phyloP scores from a whole-genome alignment of 2,113 vertebrate genomes.

The Candoia aspera region DNA sequence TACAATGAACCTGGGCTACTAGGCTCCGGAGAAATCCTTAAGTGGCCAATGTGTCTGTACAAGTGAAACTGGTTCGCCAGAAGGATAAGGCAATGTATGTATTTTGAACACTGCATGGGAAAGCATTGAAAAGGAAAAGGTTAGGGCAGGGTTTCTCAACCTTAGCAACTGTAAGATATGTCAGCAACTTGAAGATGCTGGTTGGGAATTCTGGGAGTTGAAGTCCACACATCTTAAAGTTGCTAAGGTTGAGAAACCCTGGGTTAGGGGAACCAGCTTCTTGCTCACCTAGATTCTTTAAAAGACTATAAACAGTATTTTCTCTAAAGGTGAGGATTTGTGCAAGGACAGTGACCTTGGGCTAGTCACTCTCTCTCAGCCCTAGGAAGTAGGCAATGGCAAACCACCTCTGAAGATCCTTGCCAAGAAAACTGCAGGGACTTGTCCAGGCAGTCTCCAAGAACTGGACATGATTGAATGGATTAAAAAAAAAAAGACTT shows the following conservation, averaged over 20 bases:
- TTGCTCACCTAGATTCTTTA: background rate
- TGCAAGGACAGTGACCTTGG: background rate
- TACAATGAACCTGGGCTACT: background rate
- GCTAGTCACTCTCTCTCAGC: no score
- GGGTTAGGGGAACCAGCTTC: background rate
- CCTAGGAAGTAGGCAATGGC: no score
- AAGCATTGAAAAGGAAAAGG: background rate
- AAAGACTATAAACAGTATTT: background rate
- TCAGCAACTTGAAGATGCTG: no score
- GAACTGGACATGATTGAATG: no score
- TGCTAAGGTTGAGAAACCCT: no score
- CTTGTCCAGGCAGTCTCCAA: no score
- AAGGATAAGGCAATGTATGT: background rate
- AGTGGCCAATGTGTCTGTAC: background rate
- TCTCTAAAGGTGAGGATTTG: background rate
- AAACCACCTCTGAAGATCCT: no score
- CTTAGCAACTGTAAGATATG: no score
- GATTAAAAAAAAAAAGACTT: background rate
- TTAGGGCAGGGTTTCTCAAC: background rate
- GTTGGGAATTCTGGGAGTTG: no score
- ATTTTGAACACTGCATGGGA: background rate
- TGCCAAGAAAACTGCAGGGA: no score
- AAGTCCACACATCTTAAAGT: no score
- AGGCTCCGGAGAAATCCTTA: background rate
- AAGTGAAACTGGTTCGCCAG: background rate